Evolutionary conservation across 2,113 vertebrate species (phyloP).

Genomic region (Antidorcas marsupialis): DNA sequence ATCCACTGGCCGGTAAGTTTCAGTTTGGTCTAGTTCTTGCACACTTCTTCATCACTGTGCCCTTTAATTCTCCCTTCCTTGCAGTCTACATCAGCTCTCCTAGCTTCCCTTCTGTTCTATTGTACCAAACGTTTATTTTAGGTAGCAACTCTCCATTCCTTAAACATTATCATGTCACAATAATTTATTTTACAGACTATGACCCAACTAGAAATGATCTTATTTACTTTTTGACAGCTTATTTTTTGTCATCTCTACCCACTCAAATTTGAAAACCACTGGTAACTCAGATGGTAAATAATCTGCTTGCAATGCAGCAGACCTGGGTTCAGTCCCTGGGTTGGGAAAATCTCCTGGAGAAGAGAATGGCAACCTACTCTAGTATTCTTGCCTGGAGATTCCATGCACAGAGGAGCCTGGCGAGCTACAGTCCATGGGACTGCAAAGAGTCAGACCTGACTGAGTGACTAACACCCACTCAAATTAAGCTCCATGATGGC

Average conservation of each 20-base stretch:
- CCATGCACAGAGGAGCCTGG: not conserved
- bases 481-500: not conserved
- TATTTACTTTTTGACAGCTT: not conserved
- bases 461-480: not conserved
- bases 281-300: not conserved
- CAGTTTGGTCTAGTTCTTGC: not conserved
- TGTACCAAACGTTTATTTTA: not conserved
- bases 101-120: not conserved
- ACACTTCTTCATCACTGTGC: not conserved
- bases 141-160: not conserved
- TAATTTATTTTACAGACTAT: not conserved
- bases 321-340: not conserved
- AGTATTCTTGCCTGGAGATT: not conserved
- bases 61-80: not conserved
- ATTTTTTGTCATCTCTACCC: not conserved
- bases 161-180: not conserved
- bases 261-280: not conserved
- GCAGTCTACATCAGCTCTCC: not conserved
- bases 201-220: not conserved
- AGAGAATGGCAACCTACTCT: not conserved
- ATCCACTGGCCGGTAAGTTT: not conserved
- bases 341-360: not conserved
- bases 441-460: not conserved
- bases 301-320: not conserved
- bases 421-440: not conserved